These are phyloP conservation scores for Siniperca obscura DNA, from an alignment of 2,797 vertebrate genomes.

Conservation along the genomic window DNA sequence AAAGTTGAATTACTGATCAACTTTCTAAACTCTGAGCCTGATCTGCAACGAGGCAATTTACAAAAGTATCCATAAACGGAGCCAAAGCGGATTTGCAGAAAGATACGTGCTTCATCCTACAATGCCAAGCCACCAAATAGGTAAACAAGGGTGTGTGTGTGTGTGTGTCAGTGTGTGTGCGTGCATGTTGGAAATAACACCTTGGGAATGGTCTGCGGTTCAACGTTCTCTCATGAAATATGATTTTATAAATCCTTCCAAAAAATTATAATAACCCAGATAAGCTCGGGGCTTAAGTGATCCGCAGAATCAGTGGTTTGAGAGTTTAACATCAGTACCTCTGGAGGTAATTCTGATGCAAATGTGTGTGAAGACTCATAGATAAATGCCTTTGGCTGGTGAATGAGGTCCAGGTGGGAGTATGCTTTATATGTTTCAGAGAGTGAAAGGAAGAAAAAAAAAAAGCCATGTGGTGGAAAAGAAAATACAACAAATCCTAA, in stretches of 20 bases:
- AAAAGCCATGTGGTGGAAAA: slow-evolving; percentile 44
- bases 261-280: slow-evolving; percentile 86
- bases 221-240: slow-evolving; percentile 80
- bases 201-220: slow-evolving; percentile 78
- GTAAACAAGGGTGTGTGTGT: slow-evolving; percentile 77
- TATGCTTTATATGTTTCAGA: slow-evolving; percentile 78
- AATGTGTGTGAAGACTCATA: slow-evolving; percentile 80
- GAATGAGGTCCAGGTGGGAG: slow-evolving; percentile 84
- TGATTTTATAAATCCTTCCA: slow-evolving; percentile 85
- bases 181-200: slow-evolving; percentile 72
- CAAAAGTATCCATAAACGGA: slow-evolving; percentile 72
- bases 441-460: slow-evolving; percentile 66
- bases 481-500: slow-evolving; percentile 71
- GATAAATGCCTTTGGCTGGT: slow-evolving; percentile 81
- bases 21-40: slow-evolving; percentile 71
- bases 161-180: slow-evolving; percentile 25
- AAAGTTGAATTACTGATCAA: slow-evolving; percentile 65
- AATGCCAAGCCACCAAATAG: slow-evolving; percentile 80
- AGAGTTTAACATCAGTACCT: slow-evolving; percentile 86
- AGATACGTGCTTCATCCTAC: slow-evolving; percentile 76
- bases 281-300: slow-evolving; percentile 85
- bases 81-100: slow-evolving; percentile 81
- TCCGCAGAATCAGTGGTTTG: slow-evolving; percentile 84
- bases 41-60: slow-evolving; percentile 73
- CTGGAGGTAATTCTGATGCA: slow-evolving; percentile 85